Percentiles rank a stretch among this genome's conserved stretches.
These are phyloP conservation scores for Limnothrissa miodon DNA, from an alignment of 2,113 vertebrate genomes.

Conservation along the genomic window DNA sequence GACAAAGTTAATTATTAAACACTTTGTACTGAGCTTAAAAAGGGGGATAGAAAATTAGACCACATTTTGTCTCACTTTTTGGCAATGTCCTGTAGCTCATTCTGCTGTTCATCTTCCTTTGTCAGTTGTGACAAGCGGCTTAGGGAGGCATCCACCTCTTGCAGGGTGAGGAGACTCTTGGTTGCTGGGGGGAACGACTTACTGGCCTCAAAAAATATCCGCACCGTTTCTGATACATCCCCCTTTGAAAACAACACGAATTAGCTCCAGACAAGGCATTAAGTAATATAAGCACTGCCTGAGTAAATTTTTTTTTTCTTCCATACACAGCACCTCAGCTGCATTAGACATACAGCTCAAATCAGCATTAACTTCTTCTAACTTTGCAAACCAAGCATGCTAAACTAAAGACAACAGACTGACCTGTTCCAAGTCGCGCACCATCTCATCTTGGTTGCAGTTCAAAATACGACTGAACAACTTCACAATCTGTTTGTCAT, in stretches of 20 bases:
- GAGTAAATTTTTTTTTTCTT: not conserved
- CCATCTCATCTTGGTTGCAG: conserved; percentile 91
- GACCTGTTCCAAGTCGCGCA: conserved; percentile 93
- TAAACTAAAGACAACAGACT: conserved; percentile 37
- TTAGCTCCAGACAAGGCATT: not conserved
- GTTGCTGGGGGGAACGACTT: conserved; percentile 83
- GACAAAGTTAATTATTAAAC: not conserved
- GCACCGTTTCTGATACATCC: conserved; percentile 92
- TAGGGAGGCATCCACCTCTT: conserved; percentile 90
- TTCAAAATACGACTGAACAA: conserved; percentile 93
- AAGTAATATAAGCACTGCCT: not conserved
- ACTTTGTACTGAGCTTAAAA: not conserved
- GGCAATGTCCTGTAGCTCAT: conserved; percentile 81
- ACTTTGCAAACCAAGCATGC: not conserved
- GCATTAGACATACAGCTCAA: not conserved
- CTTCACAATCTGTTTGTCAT: conserved; percentile 98
- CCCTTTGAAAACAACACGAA: conserved; percentile 69
- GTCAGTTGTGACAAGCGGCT: conserved; percentile 84
- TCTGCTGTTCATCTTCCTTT: conserved; percentile 97
- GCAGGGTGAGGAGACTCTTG: conserved; percentile 92
- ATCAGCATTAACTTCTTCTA: no score
- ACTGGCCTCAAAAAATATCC: conserved; percentile 94
- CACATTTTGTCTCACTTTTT: conserved; percentile 71
- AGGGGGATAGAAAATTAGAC: not conserved
- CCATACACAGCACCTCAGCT: not conserved